Evolutionary conservation across 1,140 invertebrate species (phyloP), one percentile per base, ranked within the genome.

Genomic region (Papilio xuthus): DNA sequence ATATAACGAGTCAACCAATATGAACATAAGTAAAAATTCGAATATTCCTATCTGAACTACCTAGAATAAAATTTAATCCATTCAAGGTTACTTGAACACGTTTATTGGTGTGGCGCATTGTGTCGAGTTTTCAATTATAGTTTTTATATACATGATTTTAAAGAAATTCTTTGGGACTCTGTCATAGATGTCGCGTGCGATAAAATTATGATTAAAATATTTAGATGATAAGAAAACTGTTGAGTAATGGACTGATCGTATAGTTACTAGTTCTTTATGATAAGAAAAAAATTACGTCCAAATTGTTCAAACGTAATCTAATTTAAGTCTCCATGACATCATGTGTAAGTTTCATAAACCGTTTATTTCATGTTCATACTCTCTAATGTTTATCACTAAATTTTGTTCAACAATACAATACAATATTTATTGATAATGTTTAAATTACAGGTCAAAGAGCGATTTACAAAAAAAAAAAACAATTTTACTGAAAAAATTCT

Each of bases 161-260:
- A 67, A 67, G 60, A 67, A 28, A 67, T 67, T 67, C 23, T 15
- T 67, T 15, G 4, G 26, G 12, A 67, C 26, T 28, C 0, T 7
- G 12, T 28, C 60, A 67, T 28, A 28, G 23, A 67, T 67, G 26
- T 67, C 56, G 60, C 60, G 7, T 32, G 26, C 60, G 26, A 67
- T 32, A 67, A 56, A 56, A 10, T 56, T 56, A 67, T 67, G 26
- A 67, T 67, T 67, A 32, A 26, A 32, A 28, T 67, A 67, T 67
- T 15, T 67, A 28, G 60, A 28, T 67, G 26, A 67, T 67, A 67
- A 67, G 13, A 67, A 15, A 18, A 28, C 12, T 60, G 56, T 67
- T 32, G 26, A 15, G 12, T 67, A 67, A 32, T 28, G 3, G 26
- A 26, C 60, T 28, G 13, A 28, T 67, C 12, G 26, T 28, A 63